These are phyloP conservation scores for Arbacia lixula DNA, from an alignment of 53 echinoderm and acorn worm genomes.

Conservation along the genomic window DNA sequence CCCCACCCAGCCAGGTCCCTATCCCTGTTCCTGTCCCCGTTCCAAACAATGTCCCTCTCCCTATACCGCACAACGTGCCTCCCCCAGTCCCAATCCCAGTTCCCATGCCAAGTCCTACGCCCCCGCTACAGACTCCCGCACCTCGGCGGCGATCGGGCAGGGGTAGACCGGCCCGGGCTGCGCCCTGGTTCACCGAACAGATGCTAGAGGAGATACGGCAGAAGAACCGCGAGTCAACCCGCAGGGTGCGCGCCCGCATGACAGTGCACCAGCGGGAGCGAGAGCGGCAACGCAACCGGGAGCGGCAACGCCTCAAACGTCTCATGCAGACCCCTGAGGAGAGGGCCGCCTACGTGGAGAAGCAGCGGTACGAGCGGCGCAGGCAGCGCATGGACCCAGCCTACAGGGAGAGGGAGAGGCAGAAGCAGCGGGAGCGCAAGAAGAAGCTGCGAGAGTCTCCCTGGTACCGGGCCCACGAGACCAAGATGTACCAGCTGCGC, in stretches of 20 bases:
- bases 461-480: slow-evolving; percentile 20
- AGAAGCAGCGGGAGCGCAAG: slow-evolving; percentile 34
- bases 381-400: slow-evolving; percentile 21
- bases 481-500: background rate
- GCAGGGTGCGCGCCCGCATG: slow-evolving; percentile 9
- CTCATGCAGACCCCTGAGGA: slow-evolving; percentile 41
- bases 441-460: slow-evolving; percentile 1
- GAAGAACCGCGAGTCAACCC: slow-evolving; percentile 7
- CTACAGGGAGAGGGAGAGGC: slow-evolving; percentile 24
- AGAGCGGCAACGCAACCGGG: slow-evolving; percentile 31
- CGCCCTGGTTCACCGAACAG: slow-evolving; percentile 24
- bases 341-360: slow-evolving; percentile 24
- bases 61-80: background rate
- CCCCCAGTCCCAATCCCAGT: background rate
- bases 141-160: background rate
- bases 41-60: background rate
- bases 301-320: slow-evolving; percentile 33
- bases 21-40: too few relatives aligned
- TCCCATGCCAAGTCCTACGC: background rate
- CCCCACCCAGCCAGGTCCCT: background rate
- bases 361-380: slow-evolving; percentile 5
- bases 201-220: background rate
- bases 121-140: background rate
- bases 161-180: too few relatives aligned
- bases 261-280: slow-evolving; percentile 17